A percentile compares a stretch with the other conserved stretches of the same genome.
These are phyloP conservation scores for Harpagifer antarcticus DNA, from an alignment of 2,797 vertebrate genomes.

Conservation along the genomic window DNA sequence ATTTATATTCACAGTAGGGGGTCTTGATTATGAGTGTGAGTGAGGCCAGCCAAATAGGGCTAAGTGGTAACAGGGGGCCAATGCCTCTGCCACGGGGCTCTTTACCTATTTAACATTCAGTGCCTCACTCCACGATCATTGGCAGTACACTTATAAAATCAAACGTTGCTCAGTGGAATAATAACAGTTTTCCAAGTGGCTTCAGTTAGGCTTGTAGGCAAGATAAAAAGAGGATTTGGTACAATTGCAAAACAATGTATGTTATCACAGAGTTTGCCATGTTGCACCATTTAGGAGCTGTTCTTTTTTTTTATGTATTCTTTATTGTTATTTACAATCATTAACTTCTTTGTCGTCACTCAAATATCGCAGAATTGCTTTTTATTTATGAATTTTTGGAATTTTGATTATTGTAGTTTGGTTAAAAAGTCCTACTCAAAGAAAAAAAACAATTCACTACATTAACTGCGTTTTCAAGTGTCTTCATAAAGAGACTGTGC, in stretches of 20 bases:
- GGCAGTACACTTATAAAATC: slow-evolving; percentile 72
- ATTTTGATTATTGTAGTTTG: not conserved
- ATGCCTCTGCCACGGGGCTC: slow-evolving; percentile 81
- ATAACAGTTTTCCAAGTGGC: slow-evolving; percentile 54
- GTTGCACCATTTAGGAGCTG: not conserved
- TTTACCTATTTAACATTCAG: slow-evolving; percentile 83
- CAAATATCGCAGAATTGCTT: not conserved
- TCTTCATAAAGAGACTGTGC: slow-evolving; percentile 17
- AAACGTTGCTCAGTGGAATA: slow-evolving; percentile 67
- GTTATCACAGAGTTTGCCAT: not conserved
- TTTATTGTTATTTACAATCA: not conserved
- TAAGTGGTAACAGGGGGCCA: slow-evolving; percentile 84
- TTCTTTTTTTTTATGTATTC: not conserved
- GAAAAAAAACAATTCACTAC: not conserved
- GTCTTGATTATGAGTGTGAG: slow-evolving; percentile 87
- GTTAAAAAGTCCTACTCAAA: not conserved
- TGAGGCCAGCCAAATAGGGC: slow-evolving; percentile 84
- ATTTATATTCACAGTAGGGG: slow-evolving; percentile 88
- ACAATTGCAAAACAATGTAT: slow-evolving; percentile 6
- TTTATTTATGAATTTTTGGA: not conserved
- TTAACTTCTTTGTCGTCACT: slow-evolving; percentile 1
- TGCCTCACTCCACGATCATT: slow-evolving; percentile 71
- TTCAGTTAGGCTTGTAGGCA: slow-evolving; percentile 25
- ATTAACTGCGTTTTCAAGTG: slow-evolving; percentile 1
- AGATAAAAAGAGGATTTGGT: slow-evolving; percentile 3